Percentiles rank a stretch among this genome's conserved stretches.
phyloP scores from a whole-genome alignment of 2,888 invertebrate species.

The Agrotis ipsilon region DNA sequence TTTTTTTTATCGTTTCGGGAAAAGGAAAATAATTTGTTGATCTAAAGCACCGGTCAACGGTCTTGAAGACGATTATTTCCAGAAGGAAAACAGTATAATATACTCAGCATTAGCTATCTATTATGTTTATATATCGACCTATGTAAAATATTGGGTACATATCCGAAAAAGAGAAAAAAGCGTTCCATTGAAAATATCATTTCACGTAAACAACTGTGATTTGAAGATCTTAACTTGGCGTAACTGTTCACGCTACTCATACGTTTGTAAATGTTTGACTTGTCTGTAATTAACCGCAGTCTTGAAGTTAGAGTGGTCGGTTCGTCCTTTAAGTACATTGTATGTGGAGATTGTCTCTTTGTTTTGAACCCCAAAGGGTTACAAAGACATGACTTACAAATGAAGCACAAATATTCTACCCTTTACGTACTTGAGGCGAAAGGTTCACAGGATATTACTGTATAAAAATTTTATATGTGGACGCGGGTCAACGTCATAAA shows the following conservation, averaged over 20 bases:
- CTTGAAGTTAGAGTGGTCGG: conserved; percentile 46
- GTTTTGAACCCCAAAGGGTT: conserved; percentile 39
- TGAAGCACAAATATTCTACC: conserved; percentile 48
- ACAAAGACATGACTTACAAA: conserved; percentile 48
- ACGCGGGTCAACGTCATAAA: conserved; percentile 51
- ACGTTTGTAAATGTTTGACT: conserved; percentile 46
- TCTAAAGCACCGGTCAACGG: conserved; percentile 35
- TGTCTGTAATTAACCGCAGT: conserved; percentile 47
- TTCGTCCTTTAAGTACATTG: conserved; percentile 50
- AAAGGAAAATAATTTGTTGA: conserved; percentile 56
- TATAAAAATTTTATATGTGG: conserved; percentile 38
- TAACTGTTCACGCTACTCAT: neutral
- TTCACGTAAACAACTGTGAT: neutral
- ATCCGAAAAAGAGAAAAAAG: conserved; percentile 7
- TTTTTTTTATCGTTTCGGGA: conserved; percentile 38
- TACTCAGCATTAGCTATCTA: conserved; percentile 2
- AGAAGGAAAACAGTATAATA: conserved; percentile 24
- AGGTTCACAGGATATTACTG: conserved; percentile 34
- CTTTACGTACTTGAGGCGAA: conserved; percentile 27
- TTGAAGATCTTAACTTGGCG: neutral
- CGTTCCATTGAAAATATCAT: neutral
- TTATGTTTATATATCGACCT: conserved; percentile 15
- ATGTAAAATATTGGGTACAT: neutral
- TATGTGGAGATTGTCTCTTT: conserved; percentile 52
- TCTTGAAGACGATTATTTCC: conserved; percentile 38